These are phyloP conservation scores for Neoitamus cyanurus DNA, from an alignment of 2,888 invertebrate species.

Conservation along the genomic window DNA sequence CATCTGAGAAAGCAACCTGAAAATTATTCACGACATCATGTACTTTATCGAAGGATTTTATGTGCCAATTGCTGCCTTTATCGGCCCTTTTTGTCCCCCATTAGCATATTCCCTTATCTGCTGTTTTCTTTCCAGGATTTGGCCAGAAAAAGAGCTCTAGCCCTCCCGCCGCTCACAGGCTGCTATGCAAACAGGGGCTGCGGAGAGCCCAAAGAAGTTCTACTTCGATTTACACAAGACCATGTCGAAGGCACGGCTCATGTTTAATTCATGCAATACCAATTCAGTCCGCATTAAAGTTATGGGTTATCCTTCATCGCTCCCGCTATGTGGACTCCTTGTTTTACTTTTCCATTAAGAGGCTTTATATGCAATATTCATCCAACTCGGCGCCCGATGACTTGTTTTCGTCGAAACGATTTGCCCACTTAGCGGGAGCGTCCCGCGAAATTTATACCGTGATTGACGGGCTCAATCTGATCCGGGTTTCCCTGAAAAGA, in stretches of 20 bases:
- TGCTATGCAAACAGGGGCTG: slow-evolving; percentile 32
- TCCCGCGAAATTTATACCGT: background rate
- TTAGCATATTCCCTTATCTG: slow-evolving; percentile 53
- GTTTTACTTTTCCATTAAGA: slow-evolving; percentile 49
- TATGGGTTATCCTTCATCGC: slow-evolving; percentile 48
- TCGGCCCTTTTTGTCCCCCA: slow-evolving; percentile 50
- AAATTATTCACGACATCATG: slow-evolving; percentile 52
- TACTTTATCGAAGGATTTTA: slow-evolving; percentile 53
- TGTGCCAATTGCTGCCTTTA: slow-evolving; percentile 54
- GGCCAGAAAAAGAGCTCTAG: slow-evolving; percentile 42
- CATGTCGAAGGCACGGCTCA: slow-evolving; percentile 45
- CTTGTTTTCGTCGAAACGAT: slow-evolving; percentile 25
- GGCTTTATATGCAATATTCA: slow-evolving; percentile 48
- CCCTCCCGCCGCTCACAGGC: slow-evolving; percentile 17
- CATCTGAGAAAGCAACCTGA: slow-evolving; percentile 43
- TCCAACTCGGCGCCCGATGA: slow-evolving; percentile 29
- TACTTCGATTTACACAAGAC: slow-evolving; percentile 36
- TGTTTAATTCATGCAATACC: slow-evolving; percentile 49
- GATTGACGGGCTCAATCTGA: background rate
- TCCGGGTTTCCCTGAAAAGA: background rate
- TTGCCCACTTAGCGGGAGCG: slow-evolving; percentile 4
- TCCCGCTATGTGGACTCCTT: slow-evolving; percentile 25
- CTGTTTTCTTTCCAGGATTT: slow-evolving; percentile 47
- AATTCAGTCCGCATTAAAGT: slow-evolving; percentile 46
- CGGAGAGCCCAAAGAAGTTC: background rate